A percentile compares a stretch with the other conserved stretches of the same genome.
phyloP scores from a whole-genome alignment of 2,797 vertebrate species.

The Molossus molossus region DNA sequence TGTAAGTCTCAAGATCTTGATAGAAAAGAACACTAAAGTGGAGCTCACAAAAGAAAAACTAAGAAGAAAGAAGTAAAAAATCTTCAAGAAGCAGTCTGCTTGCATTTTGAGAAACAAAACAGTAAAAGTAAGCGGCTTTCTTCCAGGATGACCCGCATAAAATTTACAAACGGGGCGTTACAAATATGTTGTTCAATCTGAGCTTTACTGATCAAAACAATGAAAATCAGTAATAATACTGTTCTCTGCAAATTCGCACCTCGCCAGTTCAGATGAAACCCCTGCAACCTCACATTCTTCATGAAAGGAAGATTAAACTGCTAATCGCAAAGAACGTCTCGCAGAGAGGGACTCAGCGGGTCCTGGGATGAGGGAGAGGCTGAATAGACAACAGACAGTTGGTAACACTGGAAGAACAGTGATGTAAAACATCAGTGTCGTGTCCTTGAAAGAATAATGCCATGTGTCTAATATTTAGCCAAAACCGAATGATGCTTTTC shows the following conservation, averaged over 20 bases:
- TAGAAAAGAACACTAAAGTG: neutral
- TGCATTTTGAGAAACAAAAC: neutral
- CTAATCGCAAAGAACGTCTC: neutral
- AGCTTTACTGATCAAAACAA: neutral
- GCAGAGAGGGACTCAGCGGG: neutral
- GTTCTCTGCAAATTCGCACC: neutral
- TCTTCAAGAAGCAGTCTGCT: neutral
- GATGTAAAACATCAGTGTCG: neutral
- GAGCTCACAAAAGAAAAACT: neutral
- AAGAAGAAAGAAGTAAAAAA: neutral
- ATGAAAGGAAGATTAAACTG: neutral
- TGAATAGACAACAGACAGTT: neutral
- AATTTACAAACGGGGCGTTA: neutral
- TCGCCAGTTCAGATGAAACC: neutral
- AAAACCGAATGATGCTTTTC: neutral
- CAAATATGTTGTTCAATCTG: neutral
- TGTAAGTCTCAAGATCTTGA: conserved; percentile 20
- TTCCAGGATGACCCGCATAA: neutral
- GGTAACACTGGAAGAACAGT: neutral
- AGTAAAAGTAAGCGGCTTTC: neutral
- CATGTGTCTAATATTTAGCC: neutral
- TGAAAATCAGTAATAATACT: neutral
- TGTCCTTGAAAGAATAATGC: neutral
- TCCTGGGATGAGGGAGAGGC: neutral
- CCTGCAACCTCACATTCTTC: neutral